Evolutionary conservation across 92 coral and sea anemone genomes (phyloP).

Genomic region (Siderastrea radians): DNA sequence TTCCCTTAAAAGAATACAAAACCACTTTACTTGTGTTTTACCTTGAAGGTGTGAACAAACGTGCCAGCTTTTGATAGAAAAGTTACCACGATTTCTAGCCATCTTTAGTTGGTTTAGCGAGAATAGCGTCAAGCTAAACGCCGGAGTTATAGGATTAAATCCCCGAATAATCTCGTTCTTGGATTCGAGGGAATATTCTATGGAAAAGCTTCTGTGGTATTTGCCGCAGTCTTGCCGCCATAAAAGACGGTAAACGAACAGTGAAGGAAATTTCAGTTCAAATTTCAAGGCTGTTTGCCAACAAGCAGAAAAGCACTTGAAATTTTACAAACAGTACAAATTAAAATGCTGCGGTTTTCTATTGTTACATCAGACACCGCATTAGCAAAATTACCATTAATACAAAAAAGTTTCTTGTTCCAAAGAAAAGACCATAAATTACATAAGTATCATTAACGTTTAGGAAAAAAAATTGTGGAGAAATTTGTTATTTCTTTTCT

Average conservation of each 20-base stretch:
- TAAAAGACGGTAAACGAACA: background rate
- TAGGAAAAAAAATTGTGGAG: background rate
- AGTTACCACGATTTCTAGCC: background rate
- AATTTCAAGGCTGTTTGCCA: conserved; percentile 54
- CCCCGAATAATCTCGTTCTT: conserved; percentile 1
- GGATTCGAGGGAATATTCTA: background rate
- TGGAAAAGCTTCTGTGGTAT: background rate
- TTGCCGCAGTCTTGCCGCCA: background rate
- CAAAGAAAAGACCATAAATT: background rate
- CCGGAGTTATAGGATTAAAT: background rate
- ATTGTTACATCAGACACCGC: conserved; percentile 1
- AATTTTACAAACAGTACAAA: conserved; percentile 46
- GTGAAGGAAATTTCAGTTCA: conserved; percentile 13
- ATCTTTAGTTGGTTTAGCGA: background rate
- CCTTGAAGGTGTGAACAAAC: background rate
- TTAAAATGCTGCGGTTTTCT: conserved; percentile 24
- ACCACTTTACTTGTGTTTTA: background rate
- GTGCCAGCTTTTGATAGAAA: background rate
- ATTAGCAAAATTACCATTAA: background rate
- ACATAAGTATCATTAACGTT: background rate
- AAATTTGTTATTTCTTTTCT: background rate
- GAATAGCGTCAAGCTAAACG: background rate
- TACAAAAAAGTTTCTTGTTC: background rate
- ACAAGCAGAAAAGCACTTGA: conserved; percentile 26
- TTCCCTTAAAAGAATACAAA: background rate